Base-by-base conservation (phyloP, 1,140 invertebrate genomes). In the Aphaenogaster rudis region DNA sequence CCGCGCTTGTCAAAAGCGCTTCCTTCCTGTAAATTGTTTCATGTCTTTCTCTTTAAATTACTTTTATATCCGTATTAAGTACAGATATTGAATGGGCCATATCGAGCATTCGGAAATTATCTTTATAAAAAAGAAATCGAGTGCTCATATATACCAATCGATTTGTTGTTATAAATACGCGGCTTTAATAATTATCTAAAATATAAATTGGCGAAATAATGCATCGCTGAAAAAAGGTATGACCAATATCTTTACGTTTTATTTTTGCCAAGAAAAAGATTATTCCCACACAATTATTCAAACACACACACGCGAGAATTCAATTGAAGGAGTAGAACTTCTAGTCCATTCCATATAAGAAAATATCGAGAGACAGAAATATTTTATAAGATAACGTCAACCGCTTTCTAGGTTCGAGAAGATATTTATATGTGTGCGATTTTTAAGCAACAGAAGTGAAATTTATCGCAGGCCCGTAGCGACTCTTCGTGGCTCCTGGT, bases 371-470 rank as follows among this genome's bases (percentile, higher is more conserved):
- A 8, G 28, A 63, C 3, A 28, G 50, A 74, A 48, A 76, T 76
- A 76, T 76, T 84, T 84, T 76, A 21, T 59, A 61, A 61, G 42
- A 36, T 50, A 50, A 63, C 28, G n/a, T 57, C 63, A 45, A 59
- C 15, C n/a, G 13, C 28, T 74, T 50, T 59, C 28, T 9, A 0
- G 21, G 3, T 82, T 59, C 39, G 11, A 36, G 11, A 72, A 21
- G 42, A 50, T 74, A 50, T 84, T 61, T 48, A 76, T 80, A 80
- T 50, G 28, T 36, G 28, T 74, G n/a, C 28, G 28, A n/a, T 76
- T 84, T 61, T 84, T 84, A 61, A 84, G 54, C 33, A 84, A 76
- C 57, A 45, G 50, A 52, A 36, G n/a, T 11, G 54, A 76, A 74
- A 84, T 76, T 84, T 84, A 84, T 84, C 8, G 42, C 4, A 39